A percentile compares a stretch with the other conserved stretches of the same genome.
These are phyloP conservation scores for Indri indri DNA, from an alignment of 2,113 vertebrate species.

Conservation along the genomic window DNA sequence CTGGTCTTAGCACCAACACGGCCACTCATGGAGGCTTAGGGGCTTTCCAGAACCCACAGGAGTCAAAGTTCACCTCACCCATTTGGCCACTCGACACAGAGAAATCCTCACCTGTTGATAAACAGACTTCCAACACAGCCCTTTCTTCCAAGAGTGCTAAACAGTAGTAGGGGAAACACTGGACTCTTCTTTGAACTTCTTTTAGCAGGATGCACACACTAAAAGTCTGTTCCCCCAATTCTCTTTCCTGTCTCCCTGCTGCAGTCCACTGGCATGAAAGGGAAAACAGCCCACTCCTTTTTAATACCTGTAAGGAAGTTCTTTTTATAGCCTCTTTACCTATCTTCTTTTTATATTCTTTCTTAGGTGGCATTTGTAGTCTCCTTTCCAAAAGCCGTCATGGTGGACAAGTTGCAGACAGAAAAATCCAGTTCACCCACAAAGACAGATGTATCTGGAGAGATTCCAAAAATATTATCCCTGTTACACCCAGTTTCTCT, in stretches of 20 bases:
- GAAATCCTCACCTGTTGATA: not conserved
- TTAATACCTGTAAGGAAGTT: not conserved
- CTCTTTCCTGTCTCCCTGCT: not conserved
- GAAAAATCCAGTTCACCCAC: not conserved
- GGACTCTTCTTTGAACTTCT: not conserved
- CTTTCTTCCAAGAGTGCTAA: not conserved
- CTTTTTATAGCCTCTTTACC: not conserved
- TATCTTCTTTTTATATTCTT: not conserved
- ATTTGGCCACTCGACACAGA: not conserved
- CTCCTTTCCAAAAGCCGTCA: not conserved
- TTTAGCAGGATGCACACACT: not conserved
- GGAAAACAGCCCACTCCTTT: not conserved
- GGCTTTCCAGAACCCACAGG: not conserved
- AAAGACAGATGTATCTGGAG: not conserved
- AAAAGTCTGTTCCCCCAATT: not conserved
- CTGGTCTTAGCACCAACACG: not conserved
- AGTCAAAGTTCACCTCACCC: not conserved
- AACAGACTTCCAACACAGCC: not conserved
- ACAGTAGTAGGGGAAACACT: not conserved
- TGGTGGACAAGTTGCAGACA: not conserved
- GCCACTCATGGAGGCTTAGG: rapidly evolving
- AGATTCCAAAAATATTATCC: not conserved
- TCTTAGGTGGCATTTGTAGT: not conserved
- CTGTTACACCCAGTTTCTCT: not conserved
- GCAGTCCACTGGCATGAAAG: not conserved